Percentiles rank a stretch among this genome's conserved stretches.
Conservation (phyloP, 2,113 vertebrate species). For the Malurus cyaneus region DNA sequence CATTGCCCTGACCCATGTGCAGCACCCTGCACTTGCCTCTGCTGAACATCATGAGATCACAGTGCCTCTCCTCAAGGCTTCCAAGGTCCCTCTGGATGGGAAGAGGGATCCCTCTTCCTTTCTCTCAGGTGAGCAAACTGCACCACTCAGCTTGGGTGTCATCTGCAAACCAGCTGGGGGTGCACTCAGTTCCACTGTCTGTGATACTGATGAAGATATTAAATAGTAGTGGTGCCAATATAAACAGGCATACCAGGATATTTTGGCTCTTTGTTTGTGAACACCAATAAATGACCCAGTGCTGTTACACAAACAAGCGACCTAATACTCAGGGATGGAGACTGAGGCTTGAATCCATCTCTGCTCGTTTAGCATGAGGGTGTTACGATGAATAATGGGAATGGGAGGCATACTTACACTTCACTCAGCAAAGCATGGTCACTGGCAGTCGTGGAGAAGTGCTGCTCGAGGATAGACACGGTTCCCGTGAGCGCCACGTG, state of each 20-base stretch:
- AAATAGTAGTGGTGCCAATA: neutral
- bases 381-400: neutral
- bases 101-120: too few relatives aligned
- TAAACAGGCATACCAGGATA: neutral
- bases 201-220: neutral
- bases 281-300: fast-evolving
- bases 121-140: neutral
- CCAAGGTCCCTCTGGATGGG: neutral
- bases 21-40: neutral
- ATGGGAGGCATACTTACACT: constrained; percentile 81
- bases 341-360: neutral
- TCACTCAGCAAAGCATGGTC: constrained; percentile 90
- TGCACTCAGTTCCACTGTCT: neutral
- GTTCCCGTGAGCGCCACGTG: constrained; percentile 94
- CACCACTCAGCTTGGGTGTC: neutral
- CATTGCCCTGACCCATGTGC: neutral
- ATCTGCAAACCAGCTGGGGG: neutral
- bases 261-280: neutral
- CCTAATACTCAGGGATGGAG: neutral
- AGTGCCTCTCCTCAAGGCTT: neutral
- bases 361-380: neutral
- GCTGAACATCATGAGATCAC: neutral
- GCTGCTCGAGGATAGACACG: constrained; percentile 87
- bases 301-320: neutral
- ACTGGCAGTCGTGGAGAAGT: constrained; percentile 87